phyloP scores from a whole-genome alignment of 1,140 invertebrate species.

The Hyles euphorbiae region DNA sequence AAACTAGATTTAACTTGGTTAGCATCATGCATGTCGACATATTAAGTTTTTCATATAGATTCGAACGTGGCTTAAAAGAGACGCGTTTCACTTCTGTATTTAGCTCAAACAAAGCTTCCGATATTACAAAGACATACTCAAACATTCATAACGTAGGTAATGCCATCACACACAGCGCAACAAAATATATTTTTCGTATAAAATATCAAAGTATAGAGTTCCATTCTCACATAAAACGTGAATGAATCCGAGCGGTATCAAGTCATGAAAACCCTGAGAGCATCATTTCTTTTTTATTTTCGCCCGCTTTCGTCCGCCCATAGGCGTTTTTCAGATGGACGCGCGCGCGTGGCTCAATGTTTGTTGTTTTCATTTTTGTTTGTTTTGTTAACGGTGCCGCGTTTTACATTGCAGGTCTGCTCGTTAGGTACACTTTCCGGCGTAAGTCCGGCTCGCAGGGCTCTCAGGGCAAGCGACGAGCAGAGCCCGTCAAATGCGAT shows the following conservation, averaged over 20 bases:
- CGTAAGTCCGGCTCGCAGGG: constrained; percentile 75
- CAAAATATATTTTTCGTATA: constrained; percentile 31
- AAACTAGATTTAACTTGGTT: not conserved
- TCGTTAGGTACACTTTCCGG: constrained; percentile 77
- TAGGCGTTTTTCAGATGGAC: constrained; percentile 67
- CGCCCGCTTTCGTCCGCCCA: constrained; percentile 60
- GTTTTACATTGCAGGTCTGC: constrained; percentile 75
- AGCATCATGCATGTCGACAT: constrained; percentile 11
- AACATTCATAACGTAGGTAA: constrained; percentile 28
- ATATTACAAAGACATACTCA: constrained; percentile 26
- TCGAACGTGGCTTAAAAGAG: too few relatives aligned
- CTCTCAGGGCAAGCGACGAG: constrained; percentile 69
- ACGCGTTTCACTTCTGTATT: constrained; percentile 40
- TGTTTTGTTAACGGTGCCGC: constrained; percentile 71
- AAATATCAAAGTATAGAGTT: constrained; percentile 35
- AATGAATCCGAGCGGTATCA: constrained; percentile 49
- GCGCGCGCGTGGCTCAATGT: constrained; percentile 49
- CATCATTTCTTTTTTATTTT: constrained; percentile 42
- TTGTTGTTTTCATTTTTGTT: constrained; percentile 49
- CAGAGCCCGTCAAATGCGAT: constrained; percentile 71
- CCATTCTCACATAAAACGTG: constrained; percentile 47
- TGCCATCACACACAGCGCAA: constrained; percentile 27
- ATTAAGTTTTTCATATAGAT: constrained; percentile 3
- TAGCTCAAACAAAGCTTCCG: constrained; percentile 45
- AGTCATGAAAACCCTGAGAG: constrained; percentile 50